These are phyloP conservation scores for Unio pictorum DNA, from an alignment of 2,888 invertebrate genomes.

Conservation along the genomic window DNA sequence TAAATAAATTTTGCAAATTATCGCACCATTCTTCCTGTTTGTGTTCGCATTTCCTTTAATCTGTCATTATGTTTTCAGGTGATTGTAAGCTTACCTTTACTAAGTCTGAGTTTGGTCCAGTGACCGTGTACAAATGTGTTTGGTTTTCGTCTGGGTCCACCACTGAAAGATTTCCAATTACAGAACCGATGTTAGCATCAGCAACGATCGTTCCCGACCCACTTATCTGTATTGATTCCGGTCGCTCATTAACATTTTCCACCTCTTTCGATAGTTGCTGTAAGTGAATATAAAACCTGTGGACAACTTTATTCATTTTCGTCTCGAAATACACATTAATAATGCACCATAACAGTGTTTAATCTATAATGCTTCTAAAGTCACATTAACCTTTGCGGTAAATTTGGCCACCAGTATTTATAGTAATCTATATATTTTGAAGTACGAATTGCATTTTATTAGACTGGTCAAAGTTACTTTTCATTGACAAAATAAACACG, in stretches of 20 bases:
- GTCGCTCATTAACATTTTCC: constrained; percentile 45
- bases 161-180: constrained; percentile 37
- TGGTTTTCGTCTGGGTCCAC: constrained; percentile 44
- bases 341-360: no score
- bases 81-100: constrained; percentile 24
- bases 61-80: background rate
- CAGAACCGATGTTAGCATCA: constrained; percentile 19
- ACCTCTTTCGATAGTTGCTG: constrained; percentile 25
- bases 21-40: no score
- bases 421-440: no score
- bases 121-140: constrained; percentile 28
- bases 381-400: no score
- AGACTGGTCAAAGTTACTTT: no score
- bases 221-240: constrained; percentile 33
- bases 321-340: background rate
- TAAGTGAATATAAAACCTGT: background rate
- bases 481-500: no score
- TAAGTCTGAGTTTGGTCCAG: constrained; percentile 44
- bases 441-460: no score
- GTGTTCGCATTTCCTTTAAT: no score
- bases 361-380: no score
- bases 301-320: background rate
- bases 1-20: no score
- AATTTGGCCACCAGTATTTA: no score
- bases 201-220: constrained; percentile 39